Conservation (phyloP, 2,113 vertebrate species). For the Pleuronectes platessa region DNA sequence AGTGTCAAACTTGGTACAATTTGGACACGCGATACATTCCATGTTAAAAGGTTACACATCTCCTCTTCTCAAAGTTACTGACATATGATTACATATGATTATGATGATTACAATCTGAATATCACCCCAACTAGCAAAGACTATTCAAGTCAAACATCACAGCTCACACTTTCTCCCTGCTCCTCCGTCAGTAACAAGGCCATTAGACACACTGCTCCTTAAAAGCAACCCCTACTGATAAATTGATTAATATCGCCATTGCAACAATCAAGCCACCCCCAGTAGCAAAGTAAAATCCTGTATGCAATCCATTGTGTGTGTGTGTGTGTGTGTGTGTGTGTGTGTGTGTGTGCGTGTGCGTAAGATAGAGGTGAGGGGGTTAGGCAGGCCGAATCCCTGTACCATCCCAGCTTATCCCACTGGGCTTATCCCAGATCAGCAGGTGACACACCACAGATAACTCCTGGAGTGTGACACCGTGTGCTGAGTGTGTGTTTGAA, state of each 20-base stretch:
- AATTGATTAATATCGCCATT: constrained; percentile 62
- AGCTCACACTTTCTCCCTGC: constrained; percentile 8
- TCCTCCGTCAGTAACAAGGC: constrained; percentile 27
- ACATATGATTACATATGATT: constrained; percentile 9
- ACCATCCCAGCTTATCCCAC: constrained; percentile 69
- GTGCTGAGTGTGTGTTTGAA: constrained; percentile 54
- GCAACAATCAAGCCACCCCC: constrained; percentile 49
- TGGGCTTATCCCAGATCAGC: constrained; percentile 77
- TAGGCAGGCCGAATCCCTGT: constrained; percentile 56
- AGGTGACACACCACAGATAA: constrained; percentile 71
- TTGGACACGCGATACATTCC: too few species aligned
- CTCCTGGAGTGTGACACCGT: constrained; percentile 44
- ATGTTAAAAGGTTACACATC: too few species aligned
- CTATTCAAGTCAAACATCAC: background rate
- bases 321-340: constrained; percentile 23
- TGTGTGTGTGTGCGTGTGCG: constrained; percentile 20
- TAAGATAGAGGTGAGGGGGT: constrained; percentile 34
- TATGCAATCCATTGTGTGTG: constrained; percentile 49
- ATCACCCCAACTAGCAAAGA: background rate
- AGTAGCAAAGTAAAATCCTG: constrained; percentile 47
- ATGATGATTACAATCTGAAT: background rate
- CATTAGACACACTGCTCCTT: constrained; percentile 33
- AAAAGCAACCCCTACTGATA: constrained; percentile 31
- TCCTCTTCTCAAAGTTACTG: background rate
- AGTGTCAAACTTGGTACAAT: too few species aligned